Base-by-base conservation (phyloP, 2,888 invertebrate species). In the Nyleta sp. region DNA sequence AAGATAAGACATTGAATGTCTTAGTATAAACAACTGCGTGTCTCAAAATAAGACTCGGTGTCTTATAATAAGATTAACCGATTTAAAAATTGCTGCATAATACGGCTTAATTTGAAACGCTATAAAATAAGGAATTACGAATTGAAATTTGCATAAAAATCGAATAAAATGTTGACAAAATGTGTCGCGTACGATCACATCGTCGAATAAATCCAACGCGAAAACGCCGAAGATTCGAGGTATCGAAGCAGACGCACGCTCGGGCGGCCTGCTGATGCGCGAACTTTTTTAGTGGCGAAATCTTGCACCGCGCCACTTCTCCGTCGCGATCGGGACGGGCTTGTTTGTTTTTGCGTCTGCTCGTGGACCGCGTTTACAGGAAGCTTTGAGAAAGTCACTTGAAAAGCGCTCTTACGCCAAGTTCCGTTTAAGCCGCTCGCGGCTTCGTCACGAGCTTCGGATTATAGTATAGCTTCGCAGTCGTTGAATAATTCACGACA, bases 401-500 rank as follows among this genome's bases (percentile, higher is more conserved):
- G 84, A 82, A 86, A 84, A 85, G 83, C 85, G 79, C 83, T 83
- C 80, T 76, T 83, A 76, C 73, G 72, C 75, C 82, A 82, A 82
- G 81, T 83, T 82, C 72, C 46, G 73, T 73, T 74, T 74, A 74
- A 80, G 77, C 77, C 52, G 52, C 65, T 79, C 60, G 64, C 64
- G 76, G 72, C 80, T 72, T 82, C 72, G 38, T 78, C 76, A 71
- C 71, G 82, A 78, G 57, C 76, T 80, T 76, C 80, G 87, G 90
- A 90, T 90, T 90, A 90, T 88, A 87, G 88, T 88, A 89, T 90
- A 88, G 87, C 83, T 84, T 84, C 81, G 78, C 83, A 83, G 84
- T 84, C 86, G 83, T 84, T 90, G 90, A 90, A 90, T 90, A 84
- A 90, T 90, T 89, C 90, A 90, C 83, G 82, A 81, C 80, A 62